Evolutionary conservation across 2,113 vertebrate species (phyloP), one percentile per base, ranked within the genome.

Genomic region (Canis aureus): DNA sequence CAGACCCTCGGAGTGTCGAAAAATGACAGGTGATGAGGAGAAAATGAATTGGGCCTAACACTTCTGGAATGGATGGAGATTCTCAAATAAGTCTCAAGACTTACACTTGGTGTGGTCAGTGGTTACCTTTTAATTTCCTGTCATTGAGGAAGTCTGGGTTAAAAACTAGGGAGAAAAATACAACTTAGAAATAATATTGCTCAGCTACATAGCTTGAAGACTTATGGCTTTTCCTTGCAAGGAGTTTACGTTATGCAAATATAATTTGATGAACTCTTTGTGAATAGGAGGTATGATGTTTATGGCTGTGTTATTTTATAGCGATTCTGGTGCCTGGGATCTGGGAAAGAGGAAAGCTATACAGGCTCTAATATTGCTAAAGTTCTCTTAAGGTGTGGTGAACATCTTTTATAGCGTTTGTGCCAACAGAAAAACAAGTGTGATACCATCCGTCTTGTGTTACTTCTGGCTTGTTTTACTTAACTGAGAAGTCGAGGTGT

Each of bases 51-150:
- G 59, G 64, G 57, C 27, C 78, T 83, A 27, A 82, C 35, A 51
- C 12, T 95, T 91, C 69, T 93, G 35, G 43, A 88, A 16, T 49
- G 59, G 16, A 11, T 66, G 16, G 19, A 49, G 16, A 55, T 38
- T 62, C 60, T 94, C 67, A 76, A 91, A 67, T 82, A 83, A 92
- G 4, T 32, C 19, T 0, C 43, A 43, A 43, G 0, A 27, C 25
- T 95, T 90, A 67, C 0, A 49, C 16, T 84, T 78, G 89, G 49
- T 43, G 49, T 53, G 55, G 74, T 29, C 15, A 60, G 60, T 69
- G 38, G 62, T 79, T 86, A 79, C 84, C 60, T 97, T 95, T 95
- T 66, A 90, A 93, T 95, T 97, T 93, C 85, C 91, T 82, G 80
- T 84, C 64, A 80, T 55, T 81, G 78, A 97, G n/a, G 64, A 91